Base-by-base conservation (phyloP, 2,888 invertebrate species). In the Synergus itoensis region DNA sequence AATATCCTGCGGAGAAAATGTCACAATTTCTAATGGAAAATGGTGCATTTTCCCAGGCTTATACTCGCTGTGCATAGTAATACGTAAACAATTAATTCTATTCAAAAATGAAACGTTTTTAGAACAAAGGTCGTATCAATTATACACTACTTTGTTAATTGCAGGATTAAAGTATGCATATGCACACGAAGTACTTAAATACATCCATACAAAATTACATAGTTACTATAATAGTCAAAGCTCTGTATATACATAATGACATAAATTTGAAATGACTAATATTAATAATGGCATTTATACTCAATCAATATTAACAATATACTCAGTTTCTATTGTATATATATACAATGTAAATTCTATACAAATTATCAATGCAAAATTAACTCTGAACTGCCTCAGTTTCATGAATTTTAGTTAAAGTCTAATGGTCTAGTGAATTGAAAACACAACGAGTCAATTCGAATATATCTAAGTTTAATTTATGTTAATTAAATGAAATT, bases 381-480 rank as follows among this genome's bases (percentile, higher is more conserved):
- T 48, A 69, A 69, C 69, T 48, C 16, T 48, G 16, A 69, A 69
- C 21, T 21, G 69, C 16, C 48, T 48, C n/a, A 69, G 28, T 69
- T 28, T 69, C 45, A 69, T 69, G 48, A 69, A 69, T 28, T 69
- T 36, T 36, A 69, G 45, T 48, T 48, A 48, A 69, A 48, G 16
- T 45, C n/a, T 48, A 69, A 69, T 48, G 21, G 69, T 28, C 28
- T 48, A 28, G 69, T 8, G 7, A 45, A 69, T 69, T 69, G 21
- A 8, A 43, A 1, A 7, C 16, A 8, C 16, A 53, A n/a, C 0
- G 7, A n/a, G n/a, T 53, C 5, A n/a, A 48, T 16, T 48, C 5
- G 4, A 16, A 7, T 48, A 16, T 16, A 48, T 48, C 16, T 48
- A 48, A 48, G 7, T 48, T 48, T 5, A 4, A 48, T 4, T 16